Evolutionary conservation across 2,797 vertebrate species (phyloP).

Genomic region (Bovichtus variegatus): DNA sequence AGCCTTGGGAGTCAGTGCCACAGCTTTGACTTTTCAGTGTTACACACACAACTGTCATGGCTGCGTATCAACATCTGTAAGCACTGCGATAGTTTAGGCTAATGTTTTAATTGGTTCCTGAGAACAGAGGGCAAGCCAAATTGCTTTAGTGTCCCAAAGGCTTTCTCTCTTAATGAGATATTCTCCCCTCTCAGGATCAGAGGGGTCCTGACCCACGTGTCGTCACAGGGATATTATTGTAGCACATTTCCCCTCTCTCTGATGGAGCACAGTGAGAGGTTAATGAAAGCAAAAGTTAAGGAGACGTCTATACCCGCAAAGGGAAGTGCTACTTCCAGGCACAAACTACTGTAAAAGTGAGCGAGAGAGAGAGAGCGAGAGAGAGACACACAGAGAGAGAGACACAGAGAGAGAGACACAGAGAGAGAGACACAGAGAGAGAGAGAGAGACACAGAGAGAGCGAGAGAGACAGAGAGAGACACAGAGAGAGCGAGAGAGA

Average conservation of each 20-base stretch:
- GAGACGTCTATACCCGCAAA: conserved; percentile 34
- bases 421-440: no score
- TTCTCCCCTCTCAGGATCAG: conserved; percentile 81
- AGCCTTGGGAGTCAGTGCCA: conserved; percentile 45
- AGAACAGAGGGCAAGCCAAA: conserved; percentile 84
- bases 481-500: no score
- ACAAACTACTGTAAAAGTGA: not conserved
- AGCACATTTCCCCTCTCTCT: conserved; percentile 58
- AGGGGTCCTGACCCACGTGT: conserved; percentile 81
- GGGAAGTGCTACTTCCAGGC: conserved; percentile 35
- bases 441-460: no score
- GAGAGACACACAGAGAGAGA: not conserved
- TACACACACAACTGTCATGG: conserved; percentile 50
- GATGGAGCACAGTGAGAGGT: conserved; percentile 73
- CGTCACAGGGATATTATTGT: conserved; percentile 79
- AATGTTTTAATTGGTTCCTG: conserved; percentile 85
- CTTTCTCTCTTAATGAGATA: conserved; percentile 84
- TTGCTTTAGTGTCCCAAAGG: conserved; percentile 83
- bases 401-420: no score
- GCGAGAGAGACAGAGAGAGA: no score
- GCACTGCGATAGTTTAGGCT: conserved; percentile 75
- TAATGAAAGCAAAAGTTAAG: conserved; percentile 80
- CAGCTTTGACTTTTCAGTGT: conserved; percentile 54
- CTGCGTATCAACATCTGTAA: conserved; percentile 74
- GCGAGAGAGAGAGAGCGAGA: not conserved